Evolutionary conservation across 2,113 vertebrate genomes (phyloP).

Genomic region (Sturnira hondurensis): DNA sequence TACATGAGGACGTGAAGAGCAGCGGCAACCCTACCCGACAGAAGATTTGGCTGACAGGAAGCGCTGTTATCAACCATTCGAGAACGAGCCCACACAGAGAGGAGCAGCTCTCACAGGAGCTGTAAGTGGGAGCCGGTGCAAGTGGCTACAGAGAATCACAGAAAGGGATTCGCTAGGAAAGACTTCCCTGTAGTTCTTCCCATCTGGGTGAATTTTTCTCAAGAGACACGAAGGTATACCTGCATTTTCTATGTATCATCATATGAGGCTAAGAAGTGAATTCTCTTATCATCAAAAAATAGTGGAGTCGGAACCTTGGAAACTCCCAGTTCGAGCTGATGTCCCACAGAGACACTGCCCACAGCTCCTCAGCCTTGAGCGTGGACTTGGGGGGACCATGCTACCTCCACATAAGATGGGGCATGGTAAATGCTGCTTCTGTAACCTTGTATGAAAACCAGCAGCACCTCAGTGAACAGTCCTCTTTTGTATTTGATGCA

Average conservation of each 20-base stretch:
- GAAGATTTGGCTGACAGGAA: not conserved
- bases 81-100: not conserved
- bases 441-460: not conserved
- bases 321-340: not conserved
- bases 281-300: not conserved
- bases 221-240: not conserved
- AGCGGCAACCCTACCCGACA: rapidly evolving
- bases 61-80: not conserved
- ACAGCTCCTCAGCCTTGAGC: not conserved
- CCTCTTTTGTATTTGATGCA: not conserved
- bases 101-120: not conserved
- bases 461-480: not conserved
- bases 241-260: not conserved
- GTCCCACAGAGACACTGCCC: not conserved
- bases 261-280: not conserved
- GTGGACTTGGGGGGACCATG: not conserved
- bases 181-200: not conserved
- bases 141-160: not conserved
- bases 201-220: not conserved
- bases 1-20: not conserved
- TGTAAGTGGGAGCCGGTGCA: too few relatives aligned
- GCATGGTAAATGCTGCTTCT: not conserved
- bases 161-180: not conserved
- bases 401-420: not conserved
- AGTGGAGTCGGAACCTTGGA: not conserved